These are phyloP conservation scores for Microcebus jonahi DNA, from an alignment of 2,113 vertebrate species.

Conservation along the genomic window DNA sequence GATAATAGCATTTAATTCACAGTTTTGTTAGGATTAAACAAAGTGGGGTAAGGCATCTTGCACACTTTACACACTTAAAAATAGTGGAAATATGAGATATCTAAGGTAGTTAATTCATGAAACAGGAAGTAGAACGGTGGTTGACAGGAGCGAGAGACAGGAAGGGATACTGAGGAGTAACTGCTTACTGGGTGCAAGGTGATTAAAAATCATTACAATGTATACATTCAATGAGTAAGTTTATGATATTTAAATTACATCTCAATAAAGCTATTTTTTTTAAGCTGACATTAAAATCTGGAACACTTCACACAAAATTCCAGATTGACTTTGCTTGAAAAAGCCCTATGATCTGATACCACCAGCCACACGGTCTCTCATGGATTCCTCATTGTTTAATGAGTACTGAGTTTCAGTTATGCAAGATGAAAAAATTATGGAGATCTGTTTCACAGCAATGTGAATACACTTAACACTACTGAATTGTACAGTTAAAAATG, in stretches of 20 bases:
- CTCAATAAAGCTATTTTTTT: background rate
- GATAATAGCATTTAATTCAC: background rate
- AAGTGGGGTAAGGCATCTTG: background rate
- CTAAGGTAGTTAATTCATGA: background rate
- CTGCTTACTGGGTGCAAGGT: background rate
- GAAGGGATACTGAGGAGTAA: background rate
- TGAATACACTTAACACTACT: background rate
- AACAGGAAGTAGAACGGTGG: background rate
- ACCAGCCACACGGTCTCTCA: background rate
- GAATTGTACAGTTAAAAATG: background rate
- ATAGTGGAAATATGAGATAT: background rate
- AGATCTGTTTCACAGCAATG: background rate
- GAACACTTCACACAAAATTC: background rate
- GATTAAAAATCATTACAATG: background rate
- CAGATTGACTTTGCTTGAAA: background rate
- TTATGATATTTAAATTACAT: conserved; percentile 6
- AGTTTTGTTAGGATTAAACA: conserved; percentile 22
- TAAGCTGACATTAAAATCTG: background rate
- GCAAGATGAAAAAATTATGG: background rate
- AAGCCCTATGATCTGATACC: background rate
- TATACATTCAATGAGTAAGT: background rate
- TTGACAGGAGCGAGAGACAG: background rate
- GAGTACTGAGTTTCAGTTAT: background rate
- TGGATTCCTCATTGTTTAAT: background rate
- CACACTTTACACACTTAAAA: background rate